Percentiles rank a stretch among this genome's conserved stretches.
Evolutionary conservation across 2,888 invertebrate species (phyloP).

Genomic region (Drosophila yooni): DNA sequence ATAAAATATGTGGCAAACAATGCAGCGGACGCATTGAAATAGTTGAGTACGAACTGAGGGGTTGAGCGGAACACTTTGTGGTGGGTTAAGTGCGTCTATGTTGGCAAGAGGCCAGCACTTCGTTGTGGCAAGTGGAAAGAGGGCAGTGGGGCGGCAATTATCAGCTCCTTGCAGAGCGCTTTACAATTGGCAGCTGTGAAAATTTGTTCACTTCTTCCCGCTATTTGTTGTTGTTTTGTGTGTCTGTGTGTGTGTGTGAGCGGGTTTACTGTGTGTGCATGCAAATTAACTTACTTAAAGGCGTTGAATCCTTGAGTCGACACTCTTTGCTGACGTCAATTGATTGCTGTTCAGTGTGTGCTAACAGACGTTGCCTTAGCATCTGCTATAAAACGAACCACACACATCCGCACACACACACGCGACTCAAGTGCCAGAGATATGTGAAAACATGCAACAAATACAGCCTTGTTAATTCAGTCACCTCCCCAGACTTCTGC

Average conservation of each 20-base stretch:
- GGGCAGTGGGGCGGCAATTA: slow-evolving; percentile 35
- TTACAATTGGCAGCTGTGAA: slow-evolving; percentile 20
- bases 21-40: slow-evolving; percentile 28
- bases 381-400: slow-evolving; percentile 10
- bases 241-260: not conserved
- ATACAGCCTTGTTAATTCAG: slow-evolving; percentile 29
- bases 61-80: slow-evolving; percentile 20
- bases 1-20: slow-evolving; percentile 41
- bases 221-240: not conserved
- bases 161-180: slow-evolving; percentile 37
- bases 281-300: slow-evolving; percentile 70
- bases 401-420: not conserved
- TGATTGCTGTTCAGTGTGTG: slow-evolving; percentile 57
- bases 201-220: slow-evolving; percentile 12
- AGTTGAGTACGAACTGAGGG: slow-evolving; percentile 11
- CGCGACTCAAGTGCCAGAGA: slow-evolving; percentile 16
- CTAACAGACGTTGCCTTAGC: slow-evolving; percentile 9
- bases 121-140: slow-evolving; percentile 1
- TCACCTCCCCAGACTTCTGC: not conserved
- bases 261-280: slow-evolving; percentile 47
- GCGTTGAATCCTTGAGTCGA: slow-evolving; percentile 54
- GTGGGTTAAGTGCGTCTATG: slow-evolving; percentile 25
- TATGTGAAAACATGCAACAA: slow-evolving; percentile 25
- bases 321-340: slow-evolving; percentile 49
- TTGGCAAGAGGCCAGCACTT: slow-evolving; percentile 7